Percentiles rank a stretch among this genome's conserved stretches.
phyloP scores from a whole-genome alignment of 2,113 vertebrate species.

The Myanophis thanlyinensis region DNA sequence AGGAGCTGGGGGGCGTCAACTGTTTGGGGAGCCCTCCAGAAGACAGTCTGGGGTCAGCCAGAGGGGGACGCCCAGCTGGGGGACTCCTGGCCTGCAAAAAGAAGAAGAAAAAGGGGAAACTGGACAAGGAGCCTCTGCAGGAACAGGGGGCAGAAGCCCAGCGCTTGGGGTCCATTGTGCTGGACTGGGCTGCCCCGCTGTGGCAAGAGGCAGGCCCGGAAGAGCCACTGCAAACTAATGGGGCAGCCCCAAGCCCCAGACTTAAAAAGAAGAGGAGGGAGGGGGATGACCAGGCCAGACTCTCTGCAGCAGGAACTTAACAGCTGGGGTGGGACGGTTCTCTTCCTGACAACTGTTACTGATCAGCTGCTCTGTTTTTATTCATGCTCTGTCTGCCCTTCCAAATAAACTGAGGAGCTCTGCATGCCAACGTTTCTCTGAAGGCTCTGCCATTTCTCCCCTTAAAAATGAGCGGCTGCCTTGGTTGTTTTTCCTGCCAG shows the following conservation, averaged over 20 bases:
- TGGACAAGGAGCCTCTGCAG: neutral
- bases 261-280: constrained; percentile 3
- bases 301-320: neutral
- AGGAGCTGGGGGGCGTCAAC: neutral
- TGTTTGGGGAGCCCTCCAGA: neutral
- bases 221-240: fast-evolving
- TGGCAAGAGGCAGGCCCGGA: fast-evolving
- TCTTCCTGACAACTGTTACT: fast-evolving
- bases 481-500: no score
- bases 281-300: neutral
- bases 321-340: neutral
- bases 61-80: no score
- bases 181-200: neutral
- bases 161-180: neutral
- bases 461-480: neutral
- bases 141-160: neutral
- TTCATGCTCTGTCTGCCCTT: neutral
- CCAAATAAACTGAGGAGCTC: neutral
- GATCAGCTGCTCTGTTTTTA: neutral
- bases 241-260: neutral
- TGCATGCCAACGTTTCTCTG: neutral
- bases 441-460: neutral
- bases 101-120: neutral
- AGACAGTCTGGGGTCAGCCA: neutral
- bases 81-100: neutral